Conservation (phyloP, 2,797 vertebrate species). For the Cryptoprocta ferox region DNA sequence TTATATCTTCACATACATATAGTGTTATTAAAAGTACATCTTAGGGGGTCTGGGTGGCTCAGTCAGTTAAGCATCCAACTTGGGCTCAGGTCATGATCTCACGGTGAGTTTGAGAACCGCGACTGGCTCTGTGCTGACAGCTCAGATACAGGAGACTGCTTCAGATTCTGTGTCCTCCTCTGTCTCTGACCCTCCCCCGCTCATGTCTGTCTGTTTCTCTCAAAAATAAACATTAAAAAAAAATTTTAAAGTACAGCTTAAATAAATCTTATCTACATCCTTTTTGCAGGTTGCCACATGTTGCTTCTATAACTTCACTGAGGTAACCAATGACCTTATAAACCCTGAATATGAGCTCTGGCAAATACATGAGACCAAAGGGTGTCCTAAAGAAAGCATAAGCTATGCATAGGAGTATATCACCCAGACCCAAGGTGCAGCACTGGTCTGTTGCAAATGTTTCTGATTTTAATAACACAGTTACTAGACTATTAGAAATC, state of each 20-base stretch:
- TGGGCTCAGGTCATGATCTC: too few relatives aligned
- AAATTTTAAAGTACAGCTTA: background rate
- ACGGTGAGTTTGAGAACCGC: too few relatives aligned
- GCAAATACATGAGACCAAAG: conserved; percentile 68
- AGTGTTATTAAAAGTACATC: background rate
- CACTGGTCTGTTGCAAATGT: background rate
- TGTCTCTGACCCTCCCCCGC: too few relatives aligned
- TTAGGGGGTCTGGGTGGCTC: background rate
- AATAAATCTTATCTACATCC: background rate
- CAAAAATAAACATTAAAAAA: too few relatives aligned
- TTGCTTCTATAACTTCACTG: background rate
- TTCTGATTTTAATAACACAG: conserved; percentile 69
- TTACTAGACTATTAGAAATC: background rate
- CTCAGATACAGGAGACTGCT: too few relatives aligned
- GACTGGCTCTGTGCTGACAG: too few relatives aligned
- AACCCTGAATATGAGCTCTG: conserved; percentile 64
- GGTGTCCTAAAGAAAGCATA: conserved; percentile 69
- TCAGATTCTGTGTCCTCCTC: too few relatives aligned
- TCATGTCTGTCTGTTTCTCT: too few relatives aligned
- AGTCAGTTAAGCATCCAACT: too few relatives aligned
- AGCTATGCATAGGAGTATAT: conserved; percentile 26
- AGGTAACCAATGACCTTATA: background rate
- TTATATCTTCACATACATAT: background rate
- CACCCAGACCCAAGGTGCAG: conserved; percentile 50
- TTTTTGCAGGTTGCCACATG: background rate